These are phyloP conservation scores for Silurus aristotelis DNA, from an alignment of 2,797 vertebrate genomes.

Conservation along the genomic window DNA sequence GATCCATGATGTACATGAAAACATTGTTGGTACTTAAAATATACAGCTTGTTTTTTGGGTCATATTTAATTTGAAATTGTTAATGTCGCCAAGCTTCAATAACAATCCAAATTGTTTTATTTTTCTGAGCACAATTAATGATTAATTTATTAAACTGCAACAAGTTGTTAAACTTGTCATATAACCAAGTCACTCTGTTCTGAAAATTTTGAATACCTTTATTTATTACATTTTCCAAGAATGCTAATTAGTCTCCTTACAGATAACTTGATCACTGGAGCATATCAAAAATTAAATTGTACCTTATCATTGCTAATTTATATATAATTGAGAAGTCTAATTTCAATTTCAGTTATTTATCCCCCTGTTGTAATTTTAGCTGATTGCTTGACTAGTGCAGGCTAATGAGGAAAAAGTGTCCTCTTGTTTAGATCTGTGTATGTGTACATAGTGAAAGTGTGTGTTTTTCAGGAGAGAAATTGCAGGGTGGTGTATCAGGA, in stretches of 20 bases:
- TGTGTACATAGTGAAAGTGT: background rate
- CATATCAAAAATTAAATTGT: background rate
- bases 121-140: background rate
- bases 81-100: background rate
- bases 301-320: background rate
- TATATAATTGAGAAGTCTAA: background rate
- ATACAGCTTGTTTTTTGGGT: too few relatives aligned
- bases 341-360: background rate
- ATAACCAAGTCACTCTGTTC: background rate
- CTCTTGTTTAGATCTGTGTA: background rate
- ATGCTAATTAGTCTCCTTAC: background rate
- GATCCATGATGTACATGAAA: background rate
- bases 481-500: conserved; percentile 86
- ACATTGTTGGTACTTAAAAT: background rate
- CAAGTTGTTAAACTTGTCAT: background rate
- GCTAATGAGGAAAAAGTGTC: background rate
- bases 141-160: background rate
- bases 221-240: background rate
- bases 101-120: background rate
- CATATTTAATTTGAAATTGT: too few relatives aligned
- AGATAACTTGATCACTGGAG: background rate
- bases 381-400: background rate
- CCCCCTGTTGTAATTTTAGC: background rate
- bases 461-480: conserved; percentile 82
- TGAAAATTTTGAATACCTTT: background rate